phyloP scores from a whole-genome alignment of 2,888 invertebrate species.

The Elmis aenea region DNA sequence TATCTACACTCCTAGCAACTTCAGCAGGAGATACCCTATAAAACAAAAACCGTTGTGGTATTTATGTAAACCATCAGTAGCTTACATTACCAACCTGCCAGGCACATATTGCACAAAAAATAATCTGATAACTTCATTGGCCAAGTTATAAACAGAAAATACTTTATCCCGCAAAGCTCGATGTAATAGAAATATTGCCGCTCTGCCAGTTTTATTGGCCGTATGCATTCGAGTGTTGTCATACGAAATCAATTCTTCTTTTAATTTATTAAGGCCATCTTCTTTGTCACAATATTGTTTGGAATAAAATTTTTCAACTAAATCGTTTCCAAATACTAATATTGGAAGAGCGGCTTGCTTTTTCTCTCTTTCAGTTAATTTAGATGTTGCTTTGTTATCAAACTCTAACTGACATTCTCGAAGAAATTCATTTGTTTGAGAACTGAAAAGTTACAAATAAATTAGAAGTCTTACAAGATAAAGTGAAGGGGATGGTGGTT shows the following conservation, averaged over 20 bases:
- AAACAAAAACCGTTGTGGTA: constrained; percentile 1
- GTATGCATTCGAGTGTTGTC: constrained; percentile 48
- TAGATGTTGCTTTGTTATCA: constrained; percentile 53
- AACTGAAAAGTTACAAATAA: too few species aligned
- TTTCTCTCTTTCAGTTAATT: constrained; percentile 72
- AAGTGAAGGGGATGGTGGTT: too few species aligned
- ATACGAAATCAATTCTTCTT: constrained; percentile 51
- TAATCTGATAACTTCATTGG: constrained; percentile 74
- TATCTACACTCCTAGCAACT: constrained; percentile 76
- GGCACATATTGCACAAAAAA: constrained; percentile 82
- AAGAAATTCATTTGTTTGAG: constrained; percentile 78
- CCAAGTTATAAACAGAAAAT: constrained; percentile 80
- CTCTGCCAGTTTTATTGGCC: constrained; percentile 77
- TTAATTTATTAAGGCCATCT: constrained; percentile 72
- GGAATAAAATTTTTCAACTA: constrained; percentile 88
- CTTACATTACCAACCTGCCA: constrained; percentile 53
- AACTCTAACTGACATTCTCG: constrained; percentile 62
- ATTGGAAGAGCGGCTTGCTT: constrained; percentile 88
- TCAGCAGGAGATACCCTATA: constrained; percentile 75
- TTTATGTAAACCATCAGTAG: constrained; percentile 1
- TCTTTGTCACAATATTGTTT: constrained; percentile 88
- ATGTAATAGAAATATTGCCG: constrained; percentile 73
- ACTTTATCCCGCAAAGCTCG: constrained; percentile 81
- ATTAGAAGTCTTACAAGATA: too few species aligned
- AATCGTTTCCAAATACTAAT: constrained; percentile 81